Evolutionary conservation across 2,797 vertebrate genomes (phyloP).

Genomic region (Cuculus canorus): DNA sequence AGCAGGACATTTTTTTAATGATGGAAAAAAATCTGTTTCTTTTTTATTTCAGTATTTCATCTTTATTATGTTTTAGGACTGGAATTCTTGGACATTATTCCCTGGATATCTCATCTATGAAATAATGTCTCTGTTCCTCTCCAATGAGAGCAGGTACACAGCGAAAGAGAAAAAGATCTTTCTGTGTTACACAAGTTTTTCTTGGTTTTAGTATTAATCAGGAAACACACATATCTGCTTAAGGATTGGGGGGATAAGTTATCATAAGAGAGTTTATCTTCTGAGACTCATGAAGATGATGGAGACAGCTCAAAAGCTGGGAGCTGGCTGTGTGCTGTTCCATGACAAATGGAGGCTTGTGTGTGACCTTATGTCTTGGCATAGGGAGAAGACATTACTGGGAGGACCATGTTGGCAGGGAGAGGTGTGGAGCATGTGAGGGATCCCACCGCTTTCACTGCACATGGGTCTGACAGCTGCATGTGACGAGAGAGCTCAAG

Average conservation of each 20-base stretch:
- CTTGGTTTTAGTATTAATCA: not conserved
- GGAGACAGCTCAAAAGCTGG: not conserved
- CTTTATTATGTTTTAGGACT: not conserved
- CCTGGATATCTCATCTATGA: not conserved
- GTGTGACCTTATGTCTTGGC: not conserved
- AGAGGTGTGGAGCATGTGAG: not conserved
- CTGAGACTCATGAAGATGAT: rapidly evolving
- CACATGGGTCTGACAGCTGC: not conserved
- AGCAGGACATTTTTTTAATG: not conserved
- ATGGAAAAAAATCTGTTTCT: not conserved
- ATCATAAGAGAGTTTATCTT: not conserved
- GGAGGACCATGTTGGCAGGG: not conserved
- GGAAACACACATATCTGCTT: not conserved
- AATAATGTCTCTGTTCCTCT: not conserved
- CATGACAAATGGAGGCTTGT: not conserved
- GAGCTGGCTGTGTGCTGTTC: not conserved
- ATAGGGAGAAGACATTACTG: not conserved
- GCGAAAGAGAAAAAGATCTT: not conserved
- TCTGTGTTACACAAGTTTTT: not conserved
- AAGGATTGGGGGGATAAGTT: not conserved
- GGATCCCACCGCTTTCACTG: not conserved
- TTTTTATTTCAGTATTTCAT: not conserved
- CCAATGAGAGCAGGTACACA: not conserved
- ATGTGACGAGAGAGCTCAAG: not conserved
- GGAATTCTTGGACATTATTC: not conserved